Percentiles rank a stretch among this genome's conserved stretches.
Conservation (phyloP, 2,797 vertebrate species). For the Takifugu rubripes region DNA sequence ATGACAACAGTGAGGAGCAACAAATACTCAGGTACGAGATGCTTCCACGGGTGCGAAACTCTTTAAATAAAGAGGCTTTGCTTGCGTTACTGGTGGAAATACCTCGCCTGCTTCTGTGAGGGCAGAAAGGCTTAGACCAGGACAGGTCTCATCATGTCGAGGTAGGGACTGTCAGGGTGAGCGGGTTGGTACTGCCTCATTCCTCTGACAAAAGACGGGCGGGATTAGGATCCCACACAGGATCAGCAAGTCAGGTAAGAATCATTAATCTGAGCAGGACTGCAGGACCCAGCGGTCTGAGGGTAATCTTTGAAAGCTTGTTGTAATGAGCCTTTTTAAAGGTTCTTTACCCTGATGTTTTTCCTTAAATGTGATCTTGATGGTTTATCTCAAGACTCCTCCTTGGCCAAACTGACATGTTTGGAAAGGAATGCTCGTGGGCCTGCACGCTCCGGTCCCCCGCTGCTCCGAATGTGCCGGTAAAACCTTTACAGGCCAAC, state of each 20-base stretch:
- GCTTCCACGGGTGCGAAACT: constrained; percentile 34
- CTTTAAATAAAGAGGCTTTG: not conserved
- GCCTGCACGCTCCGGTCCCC: constrained; percentile 70
- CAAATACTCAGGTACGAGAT: not conserved
- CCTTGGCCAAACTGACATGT: constrained; percentile 77
- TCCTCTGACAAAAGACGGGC: constrained; percentile 54
- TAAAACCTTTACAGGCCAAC: constrained; percentile 81
- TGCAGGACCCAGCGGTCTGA: no score
- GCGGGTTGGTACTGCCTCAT: constrained; percentile 50
- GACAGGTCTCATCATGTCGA: constrained; percentile 71
- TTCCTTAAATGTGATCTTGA: constrained; percentile 49
- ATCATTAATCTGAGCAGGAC: constrained; percentile 17
- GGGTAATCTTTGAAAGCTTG: constrained; percentile 24
- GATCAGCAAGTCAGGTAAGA: constrained; percentile 58
- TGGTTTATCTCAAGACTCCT: constrained; percentile 57
- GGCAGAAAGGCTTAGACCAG: constrained; percentile 19
- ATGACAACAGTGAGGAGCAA: constrained; percentile 6
- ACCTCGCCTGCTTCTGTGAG: constrained; percentile 22
- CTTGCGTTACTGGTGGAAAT: constrained; percentile 1
- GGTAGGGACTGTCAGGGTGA: constrained; percentile 40
- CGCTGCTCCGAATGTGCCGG: constrained; percentile 77
- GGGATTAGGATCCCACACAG: constrained; percentile 39
- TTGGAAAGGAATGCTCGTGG: constrained; percentile 79
- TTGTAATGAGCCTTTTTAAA: constrained; percentile 55
- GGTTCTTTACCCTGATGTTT: constrained; percentile 44